Evolutionary conservation across 2,113 vertebrate genomes (phyloP), one percentile per base, ranked within the genome.

Genomic region (Capricornis sumatraensis): DNA sequence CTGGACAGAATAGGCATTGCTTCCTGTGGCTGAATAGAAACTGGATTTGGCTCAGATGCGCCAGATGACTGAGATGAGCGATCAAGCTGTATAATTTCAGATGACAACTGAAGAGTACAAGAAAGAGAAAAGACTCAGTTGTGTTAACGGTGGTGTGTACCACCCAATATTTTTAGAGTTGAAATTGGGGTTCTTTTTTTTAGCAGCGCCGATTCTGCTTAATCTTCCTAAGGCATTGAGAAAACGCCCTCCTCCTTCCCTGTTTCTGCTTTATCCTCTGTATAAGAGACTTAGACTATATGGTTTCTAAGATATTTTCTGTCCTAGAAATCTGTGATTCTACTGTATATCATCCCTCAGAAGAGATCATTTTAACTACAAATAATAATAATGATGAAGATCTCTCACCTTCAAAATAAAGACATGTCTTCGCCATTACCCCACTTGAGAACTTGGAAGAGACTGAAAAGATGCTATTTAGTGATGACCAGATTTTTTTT

Each of bases 231-330:
- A 85, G 7, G 87, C 58, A 43, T 3, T 50, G 9, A 21, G 43
- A 28, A 95, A 88, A 3, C 50, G 33, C 88, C n/a, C 74, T 52
- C 50, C 8, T 94, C 83, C 0, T 76, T 96, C 64, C 45, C 33
- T 87, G n/a, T 86, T 60, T 93, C 36, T 30, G 19, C 95, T 96
- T 98, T 91, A 13, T 52, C 14, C 19, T 78, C 13, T 93, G 16
- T 96, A 87, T 14, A 43, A 88, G 25, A 43, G 27, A 7, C 3
- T 36, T 53, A 21, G 25, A 74, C 45, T 90, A 23, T 19, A 40
- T 5, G 1, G 7, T 74, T 92, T 96, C 36, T 74, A 79, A 81
- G 23, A 84, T 45, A 4, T 8, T 50, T 89, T 36, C 6, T 78
- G 17, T 45, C 62, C 47, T 88, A 79, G 53, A 60, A 89, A 91